Conservation (phyloP, 2,113 vertebrate species). For the Megaceryle torquata region DNA sequence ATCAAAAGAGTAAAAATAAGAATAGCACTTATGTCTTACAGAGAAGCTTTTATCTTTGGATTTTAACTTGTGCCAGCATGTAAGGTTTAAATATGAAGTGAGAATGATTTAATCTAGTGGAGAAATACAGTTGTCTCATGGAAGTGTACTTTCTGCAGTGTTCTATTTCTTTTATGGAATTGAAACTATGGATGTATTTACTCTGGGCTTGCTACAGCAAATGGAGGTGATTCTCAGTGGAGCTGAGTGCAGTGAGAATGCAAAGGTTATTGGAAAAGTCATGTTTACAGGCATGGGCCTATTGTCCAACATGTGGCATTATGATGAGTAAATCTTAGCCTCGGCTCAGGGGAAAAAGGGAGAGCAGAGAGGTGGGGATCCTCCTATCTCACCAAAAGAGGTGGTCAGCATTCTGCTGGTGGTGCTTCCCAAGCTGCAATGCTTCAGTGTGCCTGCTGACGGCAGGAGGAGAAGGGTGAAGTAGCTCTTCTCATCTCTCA, state of each 20-base stretch:
- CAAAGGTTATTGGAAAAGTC: not conserved
- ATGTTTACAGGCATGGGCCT: fast-evolving
- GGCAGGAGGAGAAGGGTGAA: fast-evolving
- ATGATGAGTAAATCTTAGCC: not conserved
- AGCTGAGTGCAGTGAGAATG: not conserved
- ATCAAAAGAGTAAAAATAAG: not conserved
- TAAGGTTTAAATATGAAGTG: not conserved
- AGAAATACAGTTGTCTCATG: not conserved
- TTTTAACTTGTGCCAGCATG: not conserved
- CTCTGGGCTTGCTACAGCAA: not conserved
- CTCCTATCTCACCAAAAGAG: not conserved
- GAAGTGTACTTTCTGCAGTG: not conserved
- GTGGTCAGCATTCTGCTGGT: not conserved
- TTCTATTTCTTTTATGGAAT: not conserved
- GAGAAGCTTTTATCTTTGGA: not conserved
- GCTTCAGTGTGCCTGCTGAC: fast-evolving
- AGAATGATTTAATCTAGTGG: not conserved
- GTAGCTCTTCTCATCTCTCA: not conserved
- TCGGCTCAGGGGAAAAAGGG: not conserved
- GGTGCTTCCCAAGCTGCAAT: fast-evolving
- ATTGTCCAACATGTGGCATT: not conserved
- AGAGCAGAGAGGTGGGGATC: not conserved
- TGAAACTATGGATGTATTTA: constrained; percentile 16
- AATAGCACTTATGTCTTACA: not conserved
- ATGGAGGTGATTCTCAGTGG: not conserved